These are phyloP conservation scores for Simalia tracyae DNA, from an alignment of 2,797 vertebrate genomes.

Conservation along the genomic window DNA sequence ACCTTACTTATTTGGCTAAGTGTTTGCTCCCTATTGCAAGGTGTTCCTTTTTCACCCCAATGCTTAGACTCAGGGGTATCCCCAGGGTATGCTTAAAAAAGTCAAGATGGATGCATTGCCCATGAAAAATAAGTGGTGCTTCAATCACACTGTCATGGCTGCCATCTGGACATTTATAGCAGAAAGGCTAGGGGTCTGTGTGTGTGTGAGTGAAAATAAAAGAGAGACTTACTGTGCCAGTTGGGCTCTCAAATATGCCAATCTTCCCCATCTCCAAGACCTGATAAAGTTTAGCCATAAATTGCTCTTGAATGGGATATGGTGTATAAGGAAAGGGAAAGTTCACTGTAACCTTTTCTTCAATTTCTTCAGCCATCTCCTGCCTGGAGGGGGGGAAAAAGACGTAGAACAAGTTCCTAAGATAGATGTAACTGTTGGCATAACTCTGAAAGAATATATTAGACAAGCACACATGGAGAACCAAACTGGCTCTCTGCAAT, in stretches of 20 bases:
- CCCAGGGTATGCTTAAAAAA: background rate
- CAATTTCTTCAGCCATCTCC: constrained; percentile 66
- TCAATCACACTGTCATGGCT: background rate
- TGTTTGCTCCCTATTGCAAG: background rate
- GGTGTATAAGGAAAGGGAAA: constrained; percentile 93
- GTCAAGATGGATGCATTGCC: background rate
- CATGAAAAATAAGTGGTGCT: background rate
- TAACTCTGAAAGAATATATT: background rate
- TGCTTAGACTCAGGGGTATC: background rate
- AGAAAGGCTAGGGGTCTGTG: background rate
- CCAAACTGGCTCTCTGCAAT: background rate
- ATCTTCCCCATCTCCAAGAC: constrained; percentile 87
- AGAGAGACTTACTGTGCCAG: constrained; percentile 85
- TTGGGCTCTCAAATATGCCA: constrained; percentile 98
- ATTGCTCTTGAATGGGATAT: constrained; percentile 90
- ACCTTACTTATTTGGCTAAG: background rate
- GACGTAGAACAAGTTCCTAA: background rate
- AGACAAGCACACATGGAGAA: background rate
- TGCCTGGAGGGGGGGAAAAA: no score
- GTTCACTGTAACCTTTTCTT: background rate
- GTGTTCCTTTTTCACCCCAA: background rate
- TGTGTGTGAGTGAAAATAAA: background rate
- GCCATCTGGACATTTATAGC: background rate
- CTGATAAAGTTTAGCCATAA: constrained; percentile 87
- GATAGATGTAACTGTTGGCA: background rate